Percentiles rank a stretch among this genome's conserved stretches.
Evolutionary conservation across 2,113 vertebrate species (phyloP).

Genomic region (Riparia riparia): DNA sequence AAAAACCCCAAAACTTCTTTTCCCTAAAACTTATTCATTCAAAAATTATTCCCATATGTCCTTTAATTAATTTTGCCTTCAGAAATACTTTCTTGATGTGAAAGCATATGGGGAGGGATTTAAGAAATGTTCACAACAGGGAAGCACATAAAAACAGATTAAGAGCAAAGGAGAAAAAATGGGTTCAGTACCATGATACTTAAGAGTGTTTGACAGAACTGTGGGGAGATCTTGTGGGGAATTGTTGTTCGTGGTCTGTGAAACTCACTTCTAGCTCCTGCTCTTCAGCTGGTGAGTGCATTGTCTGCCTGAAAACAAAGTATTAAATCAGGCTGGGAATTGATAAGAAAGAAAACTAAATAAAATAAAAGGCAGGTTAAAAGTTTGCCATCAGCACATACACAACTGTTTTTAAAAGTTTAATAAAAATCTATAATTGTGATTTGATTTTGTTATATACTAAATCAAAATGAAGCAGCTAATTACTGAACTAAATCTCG

Average conservation of each 20-base stretch:
- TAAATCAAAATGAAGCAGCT: conserved; percentile 51
- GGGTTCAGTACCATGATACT: neutral
- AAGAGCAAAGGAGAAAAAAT: neutral
- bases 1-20: neutral
- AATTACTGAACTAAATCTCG: conserved; percentile 59
- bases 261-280: neutral
- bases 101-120: neutral
- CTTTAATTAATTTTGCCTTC: neutral
- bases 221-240: neutral
- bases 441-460: conserved; percentile 39
- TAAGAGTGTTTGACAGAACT: neutral
- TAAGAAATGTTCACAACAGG: neutral
- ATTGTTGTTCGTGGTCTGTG: neutral
- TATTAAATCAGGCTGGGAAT: neutral
- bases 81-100: neutral
- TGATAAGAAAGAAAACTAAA: conserved; percentile 1
- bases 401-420: conserved; percentile 8
- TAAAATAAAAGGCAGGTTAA: conserved; percentile 6
- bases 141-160: neutral
- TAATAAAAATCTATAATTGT: conserved; percentile 24
- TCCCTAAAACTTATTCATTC: neutral
- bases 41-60: neutral
- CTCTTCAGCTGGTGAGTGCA: neutral
- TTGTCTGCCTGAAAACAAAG: neutral
- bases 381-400: conserved; percentile 27